These are phyloP conservation scores for Bellardia bayeri DNA, from an alignment of 2,888 invertebrate species.

Conservation along the genomic window DNA sequence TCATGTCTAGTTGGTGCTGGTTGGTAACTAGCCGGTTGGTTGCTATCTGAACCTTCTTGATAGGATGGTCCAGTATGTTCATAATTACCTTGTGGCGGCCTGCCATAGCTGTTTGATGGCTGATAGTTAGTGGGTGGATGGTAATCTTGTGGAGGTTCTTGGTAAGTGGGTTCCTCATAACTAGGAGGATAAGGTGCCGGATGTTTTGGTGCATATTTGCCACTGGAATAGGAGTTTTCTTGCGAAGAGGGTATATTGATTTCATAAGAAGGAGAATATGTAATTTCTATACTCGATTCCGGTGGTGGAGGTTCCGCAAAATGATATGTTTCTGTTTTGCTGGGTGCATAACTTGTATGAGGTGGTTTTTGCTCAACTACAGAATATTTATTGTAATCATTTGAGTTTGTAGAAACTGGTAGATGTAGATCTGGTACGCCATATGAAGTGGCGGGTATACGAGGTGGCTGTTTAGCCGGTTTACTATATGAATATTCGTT, in stretches of 20 bases:
- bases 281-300: conserved; percentile 77
- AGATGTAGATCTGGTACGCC: conserved; percentile 75
- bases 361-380: conserved; percentile 79
- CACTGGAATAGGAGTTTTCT: conserved; percentile 64
- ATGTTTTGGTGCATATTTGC: conserved; percentile 45
- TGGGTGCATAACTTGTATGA: conserved; percentile 76
- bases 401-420: conserved; percentile 46
- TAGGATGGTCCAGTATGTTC: conserved; percentile 8
- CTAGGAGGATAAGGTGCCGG: conserved; percentile 54
- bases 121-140: not conserved
- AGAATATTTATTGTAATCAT: conserved; percentile 75
- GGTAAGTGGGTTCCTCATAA: not conserved
- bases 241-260: conserved; percentile 77
- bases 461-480: conserved; percentile 39
- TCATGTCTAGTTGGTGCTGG: conserved; percentile 54
- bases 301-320: conserved; percentile 80
- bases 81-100: conserved; percentile 14
- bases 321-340: conserved; percentile 74
- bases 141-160: conserved; percentile 30
- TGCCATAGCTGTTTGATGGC: conserved; percentile 35
- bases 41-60: conserved; percentile 63
- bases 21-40: conserved; percentile 64
- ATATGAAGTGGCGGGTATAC: conserved; percentile 75
- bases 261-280: conserved; percentile 81
- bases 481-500: conserved; percentile 56